A percentile compares a stretch with the other conserved stretches of the same genome.
Conservation (phyloP, 92 coral and sea anemone genomes). For the Actinostola sp. region DNA sequence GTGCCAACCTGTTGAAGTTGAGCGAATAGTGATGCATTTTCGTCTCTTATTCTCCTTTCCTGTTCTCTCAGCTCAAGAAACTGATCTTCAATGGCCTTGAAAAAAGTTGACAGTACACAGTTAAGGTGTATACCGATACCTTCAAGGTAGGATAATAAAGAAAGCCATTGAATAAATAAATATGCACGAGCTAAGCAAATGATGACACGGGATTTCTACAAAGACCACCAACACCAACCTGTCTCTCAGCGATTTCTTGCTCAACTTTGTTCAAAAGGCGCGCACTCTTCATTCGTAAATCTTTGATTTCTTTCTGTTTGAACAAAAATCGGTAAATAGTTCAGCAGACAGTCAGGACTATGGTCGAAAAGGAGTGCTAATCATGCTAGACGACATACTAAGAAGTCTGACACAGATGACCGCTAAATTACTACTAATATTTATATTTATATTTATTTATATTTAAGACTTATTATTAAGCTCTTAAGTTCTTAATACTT, state of each 20-base stretch:
- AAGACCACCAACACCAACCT: too few relatives aligned
- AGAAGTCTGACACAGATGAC: too few relatives aligned
- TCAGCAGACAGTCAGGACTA: too few relatives aligned
- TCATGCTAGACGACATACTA: too few relatives aligned
- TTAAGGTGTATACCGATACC: neutral
- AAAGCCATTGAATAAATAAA: neutral
- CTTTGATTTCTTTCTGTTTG: conserved; percentile 75
- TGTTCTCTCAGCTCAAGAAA: conserved; percentile 81
- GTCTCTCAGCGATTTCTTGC: conserved; percentile 79
- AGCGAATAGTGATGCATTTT: conserved; percentile 78
- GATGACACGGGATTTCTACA: neutral
- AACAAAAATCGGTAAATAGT: neutral
- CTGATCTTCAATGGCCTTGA: conserved; percentile 78
- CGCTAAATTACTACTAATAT: too few relatives aligned
- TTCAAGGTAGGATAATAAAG: too few relatives aligned
- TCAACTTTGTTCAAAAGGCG: conserved; percentile 80
- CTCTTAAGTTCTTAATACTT: too few relatives aligned
- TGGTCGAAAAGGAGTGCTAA: neutral
- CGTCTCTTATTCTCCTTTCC: conserved; percentile 80
- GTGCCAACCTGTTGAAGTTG: conserved; percentile 86
- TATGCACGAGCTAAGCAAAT: neutral
- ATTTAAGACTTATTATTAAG: too few relatives aligned
- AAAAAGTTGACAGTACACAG: neutral
- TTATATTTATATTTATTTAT: too few relatives aligned
- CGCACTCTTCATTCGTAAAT: conserved; percentile 71